These are phyloP conservation scores for Morelia viridis DNA, from an alignment of 2,797 vertebrate genomes.

Conservation along the genomic window DNA sequence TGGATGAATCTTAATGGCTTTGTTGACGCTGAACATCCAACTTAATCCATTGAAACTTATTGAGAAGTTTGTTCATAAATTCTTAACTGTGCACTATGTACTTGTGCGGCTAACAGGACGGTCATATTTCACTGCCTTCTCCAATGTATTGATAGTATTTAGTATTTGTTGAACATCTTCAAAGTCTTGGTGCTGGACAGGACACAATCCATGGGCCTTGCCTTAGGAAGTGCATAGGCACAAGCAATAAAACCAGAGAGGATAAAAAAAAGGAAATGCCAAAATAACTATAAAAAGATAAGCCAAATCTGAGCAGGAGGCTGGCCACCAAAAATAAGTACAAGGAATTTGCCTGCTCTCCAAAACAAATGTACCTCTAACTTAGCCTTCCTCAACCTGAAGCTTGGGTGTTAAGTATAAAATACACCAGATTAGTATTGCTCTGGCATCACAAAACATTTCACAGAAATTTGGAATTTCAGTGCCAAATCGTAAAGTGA, in stretches of 20 bases:
- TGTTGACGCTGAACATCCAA: constrained; percentile 22
- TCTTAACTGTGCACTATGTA: constrained; percentile 22
- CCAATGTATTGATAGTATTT: neutral
- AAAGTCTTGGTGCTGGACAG: neutral
- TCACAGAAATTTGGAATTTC: constrained; percentile 1
- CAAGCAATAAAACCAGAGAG: neutral
- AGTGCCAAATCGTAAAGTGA: constrained; percentile 7
- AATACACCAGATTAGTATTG: neutral
- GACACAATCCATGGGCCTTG: neutral
- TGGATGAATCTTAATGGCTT: constrained; percentile 53
- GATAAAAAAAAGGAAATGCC: no score
- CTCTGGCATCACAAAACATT: constrained; percentile 17
- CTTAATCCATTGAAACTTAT: constrained; percentile 20
- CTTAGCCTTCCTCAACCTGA: neutral
- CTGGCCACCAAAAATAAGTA: neutral
- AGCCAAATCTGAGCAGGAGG: neutral
- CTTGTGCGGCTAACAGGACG: neutral
- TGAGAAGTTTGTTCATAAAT: constrained; percentile 9
- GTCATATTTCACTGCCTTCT: neutral
- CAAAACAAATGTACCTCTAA: neutral
- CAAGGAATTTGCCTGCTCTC: neutral
- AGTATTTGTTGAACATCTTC: neutral
- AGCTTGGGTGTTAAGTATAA: neutral
- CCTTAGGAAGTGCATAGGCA: neutral
- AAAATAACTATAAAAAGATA: neutral